A percentile compares a stretch with the other conserved stretches of the same genome.
These are phyloP conservation scores for Diacarnus erythraeanus DNA, from an alignment of 37 sponge, comb jelly and placozoan species.

Conservation along the genomic window DNA sequence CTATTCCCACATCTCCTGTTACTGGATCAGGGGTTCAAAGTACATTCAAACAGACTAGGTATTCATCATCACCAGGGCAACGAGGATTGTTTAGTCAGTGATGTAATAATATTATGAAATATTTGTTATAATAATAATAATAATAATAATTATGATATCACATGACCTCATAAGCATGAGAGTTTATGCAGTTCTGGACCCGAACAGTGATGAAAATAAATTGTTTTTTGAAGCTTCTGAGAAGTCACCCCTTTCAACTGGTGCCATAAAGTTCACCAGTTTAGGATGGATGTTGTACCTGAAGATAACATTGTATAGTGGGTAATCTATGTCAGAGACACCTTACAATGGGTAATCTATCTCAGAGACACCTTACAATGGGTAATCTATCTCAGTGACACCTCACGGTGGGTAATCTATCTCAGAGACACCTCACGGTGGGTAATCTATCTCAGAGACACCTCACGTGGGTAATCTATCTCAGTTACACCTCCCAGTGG, in stretches of 20 bases:
- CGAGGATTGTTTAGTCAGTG: conserved; percentile 2
- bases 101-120: neutral
- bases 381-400: too few relatives aligned
- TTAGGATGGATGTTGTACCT: conserved; percentile 89
- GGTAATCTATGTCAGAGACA: too few relatives aligned
- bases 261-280: conserved; percentile 87
- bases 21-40: neutral
- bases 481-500: too few relatives aligned
- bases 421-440: too few relatives aligned
- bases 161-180: neutral
- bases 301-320: neutral
- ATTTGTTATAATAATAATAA: neutral
- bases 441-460: too few relatives aligned
- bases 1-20: neutral
- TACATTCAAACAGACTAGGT: neutral
- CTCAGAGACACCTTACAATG: too few relatives aligned
- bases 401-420: too few relatives aligned
- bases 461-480: too few relatives aligned
- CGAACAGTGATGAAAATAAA: conserved; percentile 78
- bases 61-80: conserved; percentile 1
- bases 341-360: too few relatives aligned
- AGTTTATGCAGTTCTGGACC: conserved; percentile 14
- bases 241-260: conserved; percentile 51
- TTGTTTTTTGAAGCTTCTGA: conserved; percentile 79
- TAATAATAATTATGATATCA: neutral